Base-by-base conservation (phyloP, 2,113 vertebrate species). In the Ctenodactylus gundi region DNA sequence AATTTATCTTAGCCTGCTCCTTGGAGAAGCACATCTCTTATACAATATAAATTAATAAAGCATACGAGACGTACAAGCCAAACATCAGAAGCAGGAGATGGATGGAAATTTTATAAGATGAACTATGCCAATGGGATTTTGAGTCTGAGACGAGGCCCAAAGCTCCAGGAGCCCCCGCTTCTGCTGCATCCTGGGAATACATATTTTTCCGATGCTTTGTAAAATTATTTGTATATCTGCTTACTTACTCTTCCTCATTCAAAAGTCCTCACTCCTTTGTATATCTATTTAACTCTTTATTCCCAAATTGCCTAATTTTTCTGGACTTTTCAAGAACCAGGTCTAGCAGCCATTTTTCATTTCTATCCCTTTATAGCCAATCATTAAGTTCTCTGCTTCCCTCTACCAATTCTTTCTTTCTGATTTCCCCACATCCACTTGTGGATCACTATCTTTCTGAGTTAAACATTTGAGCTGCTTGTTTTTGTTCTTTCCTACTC, bases 1-100 rank as follows among this genome's bases (percentile, higher is more conserved):
- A 62, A 91, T 93, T 95, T 73, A 89, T 72, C 88, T 93, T 76
- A 94, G 53, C 12, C 3, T 21, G n/a, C 36, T 96, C 41, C 95
- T 83, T 96, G 87, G 85, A 77, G 94, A 93, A 95, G 36, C 72
- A 78, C 80, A 75, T 60, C 10, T 92, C 94, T 90, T 68, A 49
- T n/a, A 80, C 60, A 70, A 77, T 67, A 57, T 51, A 94, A 92
- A 89, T 91, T 76, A 85, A n/a, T 67, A 81, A 88, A 49, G 81
- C 17, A 34, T 72, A 25, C 21, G 89, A 89, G 72, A 95, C 51
- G 44, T 39, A 49, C 41, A 57, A 2, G n/a, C 21, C 49, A 92
- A 76, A 29, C 34, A 27, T 31, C 36, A 70, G 94, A 27, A 77
- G 51, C 34, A 62, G 1, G 49, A 53, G n/a, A 31, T 9, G 57